Percentiles rank a stretch among this genome's conserved stretches.
phyloP scores from a whole-genome alignment of 2,113 vertebrate genomes.

The Nyctibius bracteatus region DNA sequence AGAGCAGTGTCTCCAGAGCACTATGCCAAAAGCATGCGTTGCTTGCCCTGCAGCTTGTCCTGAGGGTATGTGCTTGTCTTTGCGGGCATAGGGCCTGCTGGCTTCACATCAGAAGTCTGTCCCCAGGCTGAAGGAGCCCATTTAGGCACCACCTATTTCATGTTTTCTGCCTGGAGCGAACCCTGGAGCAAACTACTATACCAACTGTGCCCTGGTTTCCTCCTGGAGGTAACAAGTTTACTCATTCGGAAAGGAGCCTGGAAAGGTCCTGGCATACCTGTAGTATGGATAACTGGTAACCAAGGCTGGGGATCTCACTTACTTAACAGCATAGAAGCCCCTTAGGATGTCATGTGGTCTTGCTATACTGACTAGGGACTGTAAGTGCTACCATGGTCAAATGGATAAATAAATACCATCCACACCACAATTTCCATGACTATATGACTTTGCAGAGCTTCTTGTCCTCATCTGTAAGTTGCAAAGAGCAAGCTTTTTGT shows the following conservation, averaged over 20 bases:
- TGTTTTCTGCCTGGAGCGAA: neutral
- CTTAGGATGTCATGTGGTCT: neutral
- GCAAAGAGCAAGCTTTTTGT: neutral
- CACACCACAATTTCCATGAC: neutral
- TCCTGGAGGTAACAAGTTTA: neutral
- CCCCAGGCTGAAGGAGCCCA: neutral
- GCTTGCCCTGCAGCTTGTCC: neutral
- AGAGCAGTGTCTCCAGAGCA: neutral
- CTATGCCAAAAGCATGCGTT: neutral
- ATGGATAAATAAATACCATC: neutral
- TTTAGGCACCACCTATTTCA: neutral
- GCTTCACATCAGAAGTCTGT: neutral
- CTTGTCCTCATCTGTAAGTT: neutral
- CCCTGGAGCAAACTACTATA: neutral
- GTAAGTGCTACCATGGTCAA: neutral
- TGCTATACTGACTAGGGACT: neutral
- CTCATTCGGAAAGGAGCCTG: neutral
- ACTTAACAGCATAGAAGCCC: neutral
- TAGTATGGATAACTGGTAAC: neutral
- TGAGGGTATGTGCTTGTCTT: neutral
- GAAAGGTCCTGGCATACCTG: neutral
- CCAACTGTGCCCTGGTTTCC: neutral
- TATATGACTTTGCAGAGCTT: neutral
- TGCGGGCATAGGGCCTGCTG: neutral
- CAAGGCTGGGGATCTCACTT: neutral